A percentile compares a stretch with the other conserved stretches of the same genome.
Evolutionary conservation across 37 sponge, comb jelly and placozoan genomes (phyloP).

Genomic region (Bolinopsis microptera): DNA sequence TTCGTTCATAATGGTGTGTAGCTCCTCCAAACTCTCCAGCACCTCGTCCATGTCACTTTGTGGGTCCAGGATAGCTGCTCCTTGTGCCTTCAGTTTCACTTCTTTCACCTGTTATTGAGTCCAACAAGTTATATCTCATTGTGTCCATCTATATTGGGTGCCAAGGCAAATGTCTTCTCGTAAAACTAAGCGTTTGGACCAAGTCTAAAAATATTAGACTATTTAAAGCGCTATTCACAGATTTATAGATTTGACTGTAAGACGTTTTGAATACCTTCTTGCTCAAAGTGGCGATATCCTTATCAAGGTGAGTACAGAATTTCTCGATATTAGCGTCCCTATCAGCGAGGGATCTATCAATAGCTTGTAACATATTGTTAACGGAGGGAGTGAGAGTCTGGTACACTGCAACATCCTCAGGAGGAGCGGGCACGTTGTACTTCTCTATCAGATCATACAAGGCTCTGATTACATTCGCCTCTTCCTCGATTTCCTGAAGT

Average conservation of each 20-base stretch:
- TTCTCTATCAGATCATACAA: constrained; percentile 90
- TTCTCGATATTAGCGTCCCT: constrained; percentile 86
- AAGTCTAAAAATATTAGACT: too few species aligned
- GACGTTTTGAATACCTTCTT: too few species aligned
- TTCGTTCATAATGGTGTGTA: constrained; percentile 72
- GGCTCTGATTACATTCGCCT: constrained; percentile 76
- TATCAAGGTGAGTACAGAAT: constrained; percentile 87
- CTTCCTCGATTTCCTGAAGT: constrained; percentile 77
- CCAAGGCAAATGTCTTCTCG: too few species aligned
- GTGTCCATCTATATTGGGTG: too few species aligned
- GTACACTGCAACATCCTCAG: constrained; percentile 92
- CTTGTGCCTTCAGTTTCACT: constrained; percentile 84
- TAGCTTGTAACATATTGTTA: constrained; percentile 72
- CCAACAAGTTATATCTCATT: too few species aligned
- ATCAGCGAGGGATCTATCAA: constrained; percentile 86
- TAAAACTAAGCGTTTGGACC: too few species aligned
- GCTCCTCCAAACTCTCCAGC: constrained; percentile 67
- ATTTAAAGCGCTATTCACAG: too few species aligned
- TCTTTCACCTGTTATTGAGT: constrained; percentile 72
- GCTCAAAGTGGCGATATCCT: constrained; percentile 82
- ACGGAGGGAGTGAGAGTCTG: constrained; percentile 89
- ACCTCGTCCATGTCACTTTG: constrained; percentile 75
- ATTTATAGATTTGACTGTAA: too few species aligned
- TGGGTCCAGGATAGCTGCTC: constrained; percentile 82
- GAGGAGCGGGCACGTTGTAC: constrained; percentile 86